These are phyloP conservation scores for Sebastes kiyomatsui DNA, from an alignment of 2,797 vertebrate species.

Conservation along the genomic window DNA sequence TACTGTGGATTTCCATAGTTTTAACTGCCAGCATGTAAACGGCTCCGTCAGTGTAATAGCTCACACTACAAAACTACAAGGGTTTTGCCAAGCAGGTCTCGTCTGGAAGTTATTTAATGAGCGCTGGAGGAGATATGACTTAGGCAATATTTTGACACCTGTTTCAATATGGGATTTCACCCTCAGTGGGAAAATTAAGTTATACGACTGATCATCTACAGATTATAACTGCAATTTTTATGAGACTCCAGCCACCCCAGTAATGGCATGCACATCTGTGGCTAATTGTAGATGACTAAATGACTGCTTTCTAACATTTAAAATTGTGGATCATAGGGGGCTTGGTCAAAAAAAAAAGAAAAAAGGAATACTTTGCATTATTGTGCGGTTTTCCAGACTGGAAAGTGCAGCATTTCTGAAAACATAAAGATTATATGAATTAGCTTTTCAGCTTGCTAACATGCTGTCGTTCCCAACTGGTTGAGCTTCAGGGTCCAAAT, in stretches of 20 bases:
- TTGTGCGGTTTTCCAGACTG: not conserved
- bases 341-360: not conserved
- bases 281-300: conserved; percentile 15
- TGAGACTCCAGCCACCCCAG: conserved; percentile 1
- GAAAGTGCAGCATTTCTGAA: not conserved
- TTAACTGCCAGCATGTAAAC: conserved; percentile 19
- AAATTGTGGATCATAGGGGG: not conserved
- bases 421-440: not conserved
- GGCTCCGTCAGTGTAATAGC: not conserved
- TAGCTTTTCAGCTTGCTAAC: not conserved
- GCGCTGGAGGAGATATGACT: conserved; percentile 23
- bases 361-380: not conserved
- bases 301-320: not conserved
- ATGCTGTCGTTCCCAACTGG: not conserved
- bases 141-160: conserved; percentile 56
- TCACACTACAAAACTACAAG: not conserved
- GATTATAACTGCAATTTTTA: conserved; percentile 36
- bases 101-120: conserved; percentile 38
- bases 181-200: conserved; percentile 34
- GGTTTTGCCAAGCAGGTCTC: conserved; percentile 27
- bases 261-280: conserved; percentile 24
- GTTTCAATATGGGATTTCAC: conserved; percentile 65
- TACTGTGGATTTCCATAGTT: conserved; percentile 7
- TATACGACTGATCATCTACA: conserved; percentile 46
- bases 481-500: not conserved